A percentile compares a stretch with the other conserved stretches of the same genome.
These are phyloP conservation scores for Meloidogyne hapla DNA, from an alignment of 1,140 invertebrate genomes.

Conservation along the genomic window DNA sequence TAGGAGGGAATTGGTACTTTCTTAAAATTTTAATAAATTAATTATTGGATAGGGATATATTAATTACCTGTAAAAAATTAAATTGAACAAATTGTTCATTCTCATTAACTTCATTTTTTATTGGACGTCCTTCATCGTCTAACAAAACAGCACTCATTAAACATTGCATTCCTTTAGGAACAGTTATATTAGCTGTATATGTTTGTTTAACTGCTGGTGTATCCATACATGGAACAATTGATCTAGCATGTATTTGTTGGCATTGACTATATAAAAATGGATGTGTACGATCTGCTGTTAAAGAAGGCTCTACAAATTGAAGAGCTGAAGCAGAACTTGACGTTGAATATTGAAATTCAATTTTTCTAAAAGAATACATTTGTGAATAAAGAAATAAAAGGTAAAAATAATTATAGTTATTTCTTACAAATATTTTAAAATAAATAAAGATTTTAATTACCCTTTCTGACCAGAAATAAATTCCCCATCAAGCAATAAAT, in stretches of 20 bases:
- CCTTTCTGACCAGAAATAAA: constrained; percentile 5
- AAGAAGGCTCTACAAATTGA: constrained; percentile 82
- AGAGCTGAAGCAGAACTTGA: constrained; percentile 75
- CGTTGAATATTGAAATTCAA: constrained; percentile 76
- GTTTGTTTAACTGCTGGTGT: constrained; percentile 84
- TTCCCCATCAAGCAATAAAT: not conserved
- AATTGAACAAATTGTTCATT: constrained; percentile 35
- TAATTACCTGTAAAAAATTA: constrained; percentile 29
- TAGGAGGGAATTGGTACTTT: constrained; percentile 68
- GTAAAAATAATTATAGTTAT: constrained; percentile 10
- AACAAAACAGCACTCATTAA: constrained; percentile 81
- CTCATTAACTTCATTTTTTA: not conserved
- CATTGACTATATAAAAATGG: constrained; percentile 78
- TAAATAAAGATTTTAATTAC: constrained; percentile 24
- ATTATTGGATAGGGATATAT: not conserved
- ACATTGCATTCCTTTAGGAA: constrained; percentile 76
- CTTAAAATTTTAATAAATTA: not conserved
- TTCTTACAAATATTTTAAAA: constrained; percentile 6
- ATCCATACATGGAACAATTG: constrained; percentile 86
- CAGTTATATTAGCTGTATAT: constrained; percentile 77
- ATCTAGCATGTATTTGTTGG: constrained; percentile 77
- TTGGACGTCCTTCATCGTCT: not conserved
- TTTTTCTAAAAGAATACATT: constrained; percentile 72
- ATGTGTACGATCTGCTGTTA: constrained; percentile 81
- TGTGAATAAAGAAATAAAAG: too few species aligned